These are phyloP conservation scores for Plecturocebus donacophilus DNA, from an alignment of 2,113 vertebrate genomes.

Conservation along the genomic window DNA sequence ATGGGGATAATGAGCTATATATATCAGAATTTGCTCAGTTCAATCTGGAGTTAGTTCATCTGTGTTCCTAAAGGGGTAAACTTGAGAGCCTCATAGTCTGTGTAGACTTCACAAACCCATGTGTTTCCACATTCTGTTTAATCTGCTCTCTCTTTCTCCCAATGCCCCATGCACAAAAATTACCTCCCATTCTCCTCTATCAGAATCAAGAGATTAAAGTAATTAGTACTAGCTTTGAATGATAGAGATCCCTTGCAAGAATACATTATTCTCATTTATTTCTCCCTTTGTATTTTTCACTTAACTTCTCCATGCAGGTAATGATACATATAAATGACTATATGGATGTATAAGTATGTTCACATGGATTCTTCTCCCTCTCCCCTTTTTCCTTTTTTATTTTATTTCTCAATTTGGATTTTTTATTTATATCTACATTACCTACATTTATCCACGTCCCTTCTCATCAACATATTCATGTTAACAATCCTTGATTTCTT, in stretches of 20 bases:
- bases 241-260: background rate
- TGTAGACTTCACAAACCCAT: background rate
- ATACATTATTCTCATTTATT: background rate
- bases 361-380: fast-evolving
- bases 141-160: background rate
- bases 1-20: background rate
- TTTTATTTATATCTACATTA: background rate
- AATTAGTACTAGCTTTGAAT: background rate
- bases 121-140: background rate
- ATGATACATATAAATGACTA: background rate
- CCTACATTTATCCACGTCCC: background rate
- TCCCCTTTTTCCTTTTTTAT: background rate
- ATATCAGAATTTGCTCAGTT: constrained; percentile 4
- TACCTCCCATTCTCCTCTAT: background rate
- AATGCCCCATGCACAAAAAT: background rate
- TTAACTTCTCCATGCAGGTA: background rate
- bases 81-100: background rate
- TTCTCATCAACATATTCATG: background rate
- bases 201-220: background rate
- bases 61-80: background rate
- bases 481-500: background rate
- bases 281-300: background rate
- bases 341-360: background rate
- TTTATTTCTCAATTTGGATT: background rate
- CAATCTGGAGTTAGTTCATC: background rate